These are phyloP conservation scores for Rhinoraja longicauda DNA, from an alignment of 2,797 vertebrate species.

Conservation along the genomic window DNA sequence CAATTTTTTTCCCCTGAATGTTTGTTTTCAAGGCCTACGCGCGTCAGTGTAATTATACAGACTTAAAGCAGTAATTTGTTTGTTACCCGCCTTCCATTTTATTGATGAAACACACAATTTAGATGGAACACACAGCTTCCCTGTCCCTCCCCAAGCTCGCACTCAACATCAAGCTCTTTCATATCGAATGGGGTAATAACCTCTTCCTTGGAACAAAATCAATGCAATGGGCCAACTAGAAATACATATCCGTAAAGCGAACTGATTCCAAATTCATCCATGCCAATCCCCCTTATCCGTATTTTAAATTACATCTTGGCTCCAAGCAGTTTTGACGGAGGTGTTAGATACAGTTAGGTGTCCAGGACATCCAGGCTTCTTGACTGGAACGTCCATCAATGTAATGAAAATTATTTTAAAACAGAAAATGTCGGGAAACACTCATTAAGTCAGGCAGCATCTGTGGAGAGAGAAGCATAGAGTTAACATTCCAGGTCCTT, in stretches of 20 bases:
- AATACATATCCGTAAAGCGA: neutral
- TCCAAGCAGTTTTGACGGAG: neutral
- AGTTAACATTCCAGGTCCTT: neutral
- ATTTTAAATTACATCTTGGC: neutral
- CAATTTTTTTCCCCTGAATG: neutral
- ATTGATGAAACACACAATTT: neutral
- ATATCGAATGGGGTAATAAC: neutral
- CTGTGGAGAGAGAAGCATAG: neutral
- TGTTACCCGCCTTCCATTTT: constrained; percentile 5
- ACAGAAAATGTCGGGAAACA: neutral
- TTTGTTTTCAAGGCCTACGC: constrained; percentile 6
- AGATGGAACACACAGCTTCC: neutral
- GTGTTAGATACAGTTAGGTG: neutral
- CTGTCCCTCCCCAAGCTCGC: neutral
- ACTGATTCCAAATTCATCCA: neutral
- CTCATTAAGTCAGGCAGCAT: neutral
- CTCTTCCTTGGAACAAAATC: neutral
- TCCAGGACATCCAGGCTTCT: neutral
- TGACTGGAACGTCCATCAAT: neutral
- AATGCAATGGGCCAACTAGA: neutral
- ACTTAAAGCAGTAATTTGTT: no score
- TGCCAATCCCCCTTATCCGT: neutral
- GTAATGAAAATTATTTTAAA: neutral
- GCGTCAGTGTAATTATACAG: neutral
- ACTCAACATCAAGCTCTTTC: neutral